Evolutionary conservation across 1,140 invertebrate genomes (phyloP), one percentile per base, ranked within the genome.

Genomic region (Bilobella aurantiaca): DNA sequence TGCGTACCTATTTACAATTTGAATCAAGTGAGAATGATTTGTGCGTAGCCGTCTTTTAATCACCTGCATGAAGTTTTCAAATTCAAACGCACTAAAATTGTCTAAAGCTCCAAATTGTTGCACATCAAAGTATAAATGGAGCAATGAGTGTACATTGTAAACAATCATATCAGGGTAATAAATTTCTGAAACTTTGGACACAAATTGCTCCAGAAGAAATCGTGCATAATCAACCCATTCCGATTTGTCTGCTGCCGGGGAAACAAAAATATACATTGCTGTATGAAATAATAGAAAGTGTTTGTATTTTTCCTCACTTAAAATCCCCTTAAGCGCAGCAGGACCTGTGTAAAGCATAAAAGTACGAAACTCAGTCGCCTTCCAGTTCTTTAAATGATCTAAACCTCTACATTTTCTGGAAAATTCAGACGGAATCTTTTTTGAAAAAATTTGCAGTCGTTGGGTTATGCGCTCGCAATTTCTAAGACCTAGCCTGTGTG

Each of bases 271-370:
- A 68, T 63, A 68, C 14, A 78, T 70, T 16, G 67, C 64, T 47
- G 74, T 65, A 63, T 73, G 75, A 0, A 80, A 61, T 18, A 70
- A 28, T 21, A 78, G 25, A 72, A 80, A 80, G 69, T 80, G 73
- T 16, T 71, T 18, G 71, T 78, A 78, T 18, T 70, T n/a, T n/a
- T 75, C 64, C 32, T 72, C 31, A 28, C 64, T n/a, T 30, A 79
- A 34, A 64, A 72, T 68, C 30, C 68, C 61, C 66, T 73, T 74
- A 29, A 81, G 70, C 53, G 76, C 73, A 8, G 77, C 62, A 58
- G 77, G 74, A 8, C 78, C 79, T 29, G 74, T 76, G 69, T 81
- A 81, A 3, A 80, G 67, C 27, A 81, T 61, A 73, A 80, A 79
- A 61, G 75, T 69, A 25, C 79, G 65, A 68, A 79, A 78, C 68